Conservation (phyloP, 2,888 invertebrate genomes). For the Tetheella fluctuosa region DNA sequence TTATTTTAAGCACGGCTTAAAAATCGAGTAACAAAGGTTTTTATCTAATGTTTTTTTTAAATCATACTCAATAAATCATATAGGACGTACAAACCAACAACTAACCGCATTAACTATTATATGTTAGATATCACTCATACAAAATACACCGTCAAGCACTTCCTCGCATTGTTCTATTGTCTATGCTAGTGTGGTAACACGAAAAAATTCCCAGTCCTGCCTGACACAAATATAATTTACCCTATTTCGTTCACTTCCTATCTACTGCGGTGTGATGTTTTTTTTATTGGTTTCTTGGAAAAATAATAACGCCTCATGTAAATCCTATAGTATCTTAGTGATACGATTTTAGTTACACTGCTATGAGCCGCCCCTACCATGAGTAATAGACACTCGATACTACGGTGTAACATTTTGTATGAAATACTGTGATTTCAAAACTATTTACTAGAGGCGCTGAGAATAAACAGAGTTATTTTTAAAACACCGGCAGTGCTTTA, state of each 20-base stretch:
- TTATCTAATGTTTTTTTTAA: no score
- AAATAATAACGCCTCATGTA: not conserved
- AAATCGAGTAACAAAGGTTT: no score
- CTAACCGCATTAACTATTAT: not conserved
- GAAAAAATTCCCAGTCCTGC: conserved; percentile 14
- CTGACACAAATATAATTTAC: conserved; percentile 17
- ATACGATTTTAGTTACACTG: not conserved
- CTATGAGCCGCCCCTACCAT: no score
- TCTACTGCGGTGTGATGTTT: not conserved
- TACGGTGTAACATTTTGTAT: no score
- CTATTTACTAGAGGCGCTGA: no score
- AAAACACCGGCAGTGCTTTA: no score
- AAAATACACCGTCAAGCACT: conserved; percentile 19
- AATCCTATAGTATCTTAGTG: not conserved
- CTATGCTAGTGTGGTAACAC: conserved; percentile 16
- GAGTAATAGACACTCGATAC: no score
- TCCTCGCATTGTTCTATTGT: conserved; percentile 55
- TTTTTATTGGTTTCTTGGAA: not conserved
- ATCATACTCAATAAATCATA: not conserved
- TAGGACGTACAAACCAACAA: not conserved
- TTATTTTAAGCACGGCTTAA: no score
- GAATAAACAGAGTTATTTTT: no score
- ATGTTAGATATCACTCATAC: not conserved
- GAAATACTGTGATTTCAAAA: no score
- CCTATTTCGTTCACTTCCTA: conserved; percentile 22